Conservation (phyloP, 2,113 vertebrate species). For the Syngnathus scovelli region DNA sequence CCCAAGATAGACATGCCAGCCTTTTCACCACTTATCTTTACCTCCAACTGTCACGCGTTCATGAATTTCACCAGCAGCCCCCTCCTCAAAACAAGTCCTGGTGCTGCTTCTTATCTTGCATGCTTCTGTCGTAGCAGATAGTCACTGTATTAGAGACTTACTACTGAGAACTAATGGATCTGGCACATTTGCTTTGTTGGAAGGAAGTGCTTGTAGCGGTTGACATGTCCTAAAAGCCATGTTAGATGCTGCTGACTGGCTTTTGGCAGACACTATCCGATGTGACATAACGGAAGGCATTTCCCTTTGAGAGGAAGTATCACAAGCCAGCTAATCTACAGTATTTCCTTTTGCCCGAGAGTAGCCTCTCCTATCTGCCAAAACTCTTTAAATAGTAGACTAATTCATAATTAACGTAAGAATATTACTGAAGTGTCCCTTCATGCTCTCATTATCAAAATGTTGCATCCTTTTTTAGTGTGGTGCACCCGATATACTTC, state of each 20-base stretch:
- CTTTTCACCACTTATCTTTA: constrained; percentile 28
- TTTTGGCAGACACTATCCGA: neutral
- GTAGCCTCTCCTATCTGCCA: constrained; percentile 3
- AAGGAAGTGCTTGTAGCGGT: constrained; percentile 21
- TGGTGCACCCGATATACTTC: neutral
- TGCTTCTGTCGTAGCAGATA: constrained; percentile 17
- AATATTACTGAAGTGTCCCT: constrained; percentile 14
- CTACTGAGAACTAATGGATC: neutral
- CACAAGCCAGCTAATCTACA: constrained; percentile 23
- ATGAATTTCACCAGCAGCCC: neutral
- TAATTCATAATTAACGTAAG: constrained; percentile 9
- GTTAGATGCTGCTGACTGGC: neutral
- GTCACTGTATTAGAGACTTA: constrained; percentile 4
- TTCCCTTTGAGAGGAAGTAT: constrained; percentile 31
- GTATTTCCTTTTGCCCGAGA: constrained; percentile 4
- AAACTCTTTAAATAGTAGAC: neutral
- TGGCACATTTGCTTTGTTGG: constrained; percentile 5
- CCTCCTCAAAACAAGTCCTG: constrained; percentile 1
- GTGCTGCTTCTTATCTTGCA: constrained; percentile 24
- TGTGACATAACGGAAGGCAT: constrained; percentile 7
- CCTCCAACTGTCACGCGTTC: constrained; percentile 15
- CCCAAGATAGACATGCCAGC: constrained; percentile 6
- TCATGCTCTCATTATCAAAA: constrained; percentile 2
- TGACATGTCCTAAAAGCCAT: neutral
- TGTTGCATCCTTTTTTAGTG: constrained; percentile 20